phyloP scores from a whole-genome alignment of 2,888 invertebrate species.

The Agriopis leucophaearia region DNA sequence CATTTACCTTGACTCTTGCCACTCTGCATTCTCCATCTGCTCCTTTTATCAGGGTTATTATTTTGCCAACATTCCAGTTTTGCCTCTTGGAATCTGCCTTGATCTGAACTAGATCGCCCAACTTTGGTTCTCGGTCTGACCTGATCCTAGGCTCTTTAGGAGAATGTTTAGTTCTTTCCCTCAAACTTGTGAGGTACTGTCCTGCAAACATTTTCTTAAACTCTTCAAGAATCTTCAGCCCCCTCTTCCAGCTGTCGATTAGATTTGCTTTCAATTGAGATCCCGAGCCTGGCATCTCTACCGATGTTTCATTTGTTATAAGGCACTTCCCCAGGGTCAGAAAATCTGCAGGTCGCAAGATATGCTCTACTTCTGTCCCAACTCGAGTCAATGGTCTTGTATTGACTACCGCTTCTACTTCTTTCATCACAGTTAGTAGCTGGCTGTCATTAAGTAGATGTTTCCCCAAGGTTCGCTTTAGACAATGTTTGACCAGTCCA shows the following conservation, averaged over 20 bases:
- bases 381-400: neutral
- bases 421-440: neutral
- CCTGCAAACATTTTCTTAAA: conserved; percentile 15
- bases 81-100: conserved; percentile 27
- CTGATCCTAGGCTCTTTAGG: conserved; percentile 6
- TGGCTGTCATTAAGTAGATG: conserved; percentile 2
- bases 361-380: neutral
- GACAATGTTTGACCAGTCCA: conserved; percentile 10
- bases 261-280: neutral
- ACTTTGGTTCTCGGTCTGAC: neutral
- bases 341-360: conserved; percentile 1
- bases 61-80: conserved; percentile 40
- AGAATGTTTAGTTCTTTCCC: conserved; percentile 6
- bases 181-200: conserved; percentile 7
- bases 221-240: conserved; percentile 2
- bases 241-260: conserved; percentile 13
- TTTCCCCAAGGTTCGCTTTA: conserved; percentile 8
- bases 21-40: conserved; percentile 28
- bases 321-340: neutral
- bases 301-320: neutral
- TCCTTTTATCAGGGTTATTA: conserved; percentile 12
- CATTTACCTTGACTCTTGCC: conserved; percentile 28
- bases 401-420: conserved; percentile 1
- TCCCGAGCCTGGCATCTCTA: neutral
- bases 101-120: conserved; percentile 29